Conservation (phyloP, 2,113 vertebrate genomes). For the Pseudorhombus dupliciocellatus region DNA sequence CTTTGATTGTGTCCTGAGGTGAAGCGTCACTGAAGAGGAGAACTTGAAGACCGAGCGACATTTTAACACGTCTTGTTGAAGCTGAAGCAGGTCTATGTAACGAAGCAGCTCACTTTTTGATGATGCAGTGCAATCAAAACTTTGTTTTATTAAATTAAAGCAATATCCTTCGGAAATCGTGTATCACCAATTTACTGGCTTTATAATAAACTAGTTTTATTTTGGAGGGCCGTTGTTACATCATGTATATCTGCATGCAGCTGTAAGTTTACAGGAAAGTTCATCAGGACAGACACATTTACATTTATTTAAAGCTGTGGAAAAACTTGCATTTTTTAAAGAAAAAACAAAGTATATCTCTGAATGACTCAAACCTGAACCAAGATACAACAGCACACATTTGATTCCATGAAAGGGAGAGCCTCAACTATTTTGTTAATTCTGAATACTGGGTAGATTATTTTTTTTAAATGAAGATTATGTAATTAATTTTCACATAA, state of each 20-base stretch:
- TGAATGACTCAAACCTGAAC: too few relatives aligned
- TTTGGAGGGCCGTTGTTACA: constrained; percentile 11
- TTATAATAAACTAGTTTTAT: constrained; percentile 21
- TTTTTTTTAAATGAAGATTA: too few relatives aligned
- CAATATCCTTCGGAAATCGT: constrained; percentile 23
- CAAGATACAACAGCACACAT: too few relatives aligned
- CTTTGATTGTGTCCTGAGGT: constrained; percentile 49
- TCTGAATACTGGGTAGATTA: too few relatives aligned
- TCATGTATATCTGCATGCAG: background rate
- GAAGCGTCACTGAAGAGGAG: constrained; percentile 34
- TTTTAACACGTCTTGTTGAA: constrained; percentile 31
- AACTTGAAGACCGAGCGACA: constrained; percentile 7
- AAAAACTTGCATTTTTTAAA: background rate
- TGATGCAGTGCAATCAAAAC: constrained; percentile 43
- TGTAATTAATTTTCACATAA: too few relatives aligned
- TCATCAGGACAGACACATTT: background rate
- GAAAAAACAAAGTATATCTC: too few relatives aligned
- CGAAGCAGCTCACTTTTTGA: constrained; percentile 27
- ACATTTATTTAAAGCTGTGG: background rate
- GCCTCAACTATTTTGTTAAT: too few relatives aligned
- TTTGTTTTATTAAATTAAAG: constrained; percentile 21
- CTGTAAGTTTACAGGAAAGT: background rate
- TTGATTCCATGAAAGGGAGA: too few relatives aligned
- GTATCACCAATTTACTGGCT: constrained; percentile 31
- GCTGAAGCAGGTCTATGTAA: constrained; percentile 5